phyloP scores from a whole-genome alignment of 2,888 invertebrate species.

The Acronicta alni region DNA sequence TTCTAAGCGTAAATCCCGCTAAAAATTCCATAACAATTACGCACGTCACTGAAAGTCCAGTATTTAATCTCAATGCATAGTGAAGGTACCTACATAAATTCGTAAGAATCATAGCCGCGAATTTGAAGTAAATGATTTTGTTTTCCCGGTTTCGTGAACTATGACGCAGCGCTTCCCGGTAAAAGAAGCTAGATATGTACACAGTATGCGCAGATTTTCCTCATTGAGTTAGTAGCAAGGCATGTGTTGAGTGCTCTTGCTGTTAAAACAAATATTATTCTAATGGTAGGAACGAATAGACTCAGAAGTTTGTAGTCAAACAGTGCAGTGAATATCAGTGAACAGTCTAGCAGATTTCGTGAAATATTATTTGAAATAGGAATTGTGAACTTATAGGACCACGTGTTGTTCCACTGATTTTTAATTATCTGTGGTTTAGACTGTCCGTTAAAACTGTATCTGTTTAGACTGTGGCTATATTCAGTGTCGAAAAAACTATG shows the following conservation, averaged over 20 bases:
- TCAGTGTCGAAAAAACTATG: background rate
- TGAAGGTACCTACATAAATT: background rate
- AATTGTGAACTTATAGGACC: background rate
- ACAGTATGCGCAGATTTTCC: conserved; percentile 37
- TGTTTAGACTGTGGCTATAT: background rate
- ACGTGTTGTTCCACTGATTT: background rate
- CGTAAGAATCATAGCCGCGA: conserved; percentile 2
- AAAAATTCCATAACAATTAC: too few relatives aligned
- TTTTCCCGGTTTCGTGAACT: conserved; percentile 13
- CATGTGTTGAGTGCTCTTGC: background rate
- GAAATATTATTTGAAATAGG: background rate
- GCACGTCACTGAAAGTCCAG: too few relatives aligned
- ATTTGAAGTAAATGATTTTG: conserved; percentile 10
- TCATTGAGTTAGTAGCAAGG: conserved; percentile 24
- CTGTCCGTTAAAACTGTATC: conserved; percentile 1
- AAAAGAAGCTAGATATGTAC: conserved; percentile 14
- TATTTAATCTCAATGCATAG: too few relatives aligned
- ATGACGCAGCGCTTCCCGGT: conserved; percentile 46
- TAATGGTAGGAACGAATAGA: background rate
- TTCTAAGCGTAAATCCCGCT: too few relatives aligned
- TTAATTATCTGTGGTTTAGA: conserved; percentile 17
- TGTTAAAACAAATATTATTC: conserved; percentile 23
- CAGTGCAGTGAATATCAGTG: conserved; percentile 10
- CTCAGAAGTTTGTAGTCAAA: background rate
- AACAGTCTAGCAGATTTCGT: background rate